Percentiles rank a stretch among this genome's conserved stretches.
These are phyloP conservation scores for Tetrao urogallus DNA, from an alignment of 2,113 vertebrate species.

Conservation along the genomic window DNA sequence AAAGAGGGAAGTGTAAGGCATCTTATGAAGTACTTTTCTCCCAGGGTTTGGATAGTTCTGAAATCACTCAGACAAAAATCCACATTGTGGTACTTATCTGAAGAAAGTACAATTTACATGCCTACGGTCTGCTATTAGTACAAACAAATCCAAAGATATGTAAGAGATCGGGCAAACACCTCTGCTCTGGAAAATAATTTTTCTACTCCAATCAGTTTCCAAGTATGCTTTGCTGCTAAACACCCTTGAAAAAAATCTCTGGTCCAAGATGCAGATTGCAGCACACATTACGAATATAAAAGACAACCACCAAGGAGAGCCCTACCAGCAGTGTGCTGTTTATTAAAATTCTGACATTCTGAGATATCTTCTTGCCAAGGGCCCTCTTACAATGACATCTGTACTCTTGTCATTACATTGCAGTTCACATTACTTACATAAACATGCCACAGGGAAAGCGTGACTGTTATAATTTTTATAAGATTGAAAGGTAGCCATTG, in stretches of 20 bases:
- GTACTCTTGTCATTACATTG: slow-evolving; percentile 82
- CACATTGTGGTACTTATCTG: neutral
- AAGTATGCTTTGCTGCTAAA: slow-evolving; percentile 43
- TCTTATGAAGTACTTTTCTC: neutral
- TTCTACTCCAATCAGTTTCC: neutral
- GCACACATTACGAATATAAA: slow-evolving; percentile 37
- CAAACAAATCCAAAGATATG: neutral
- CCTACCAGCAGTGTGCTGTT: slow-evolving; percentile 40
- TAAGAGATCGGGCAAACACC: neutral
- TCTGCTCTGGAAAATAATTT: neutral
- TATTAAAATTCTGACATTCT: slow-evolving; percentile 71
- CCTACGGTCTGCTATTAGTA: neutral
- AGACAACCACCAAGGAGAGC: slow-evolving; percentile 40
- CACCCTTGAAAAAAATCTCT: slow-evolving; percentile 6
- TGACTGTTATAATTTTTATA: slow-evolving; percentile 76
- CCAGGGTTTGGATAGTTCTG: neutral
- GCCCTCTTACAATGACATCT: slow-evolving; percentile 84
- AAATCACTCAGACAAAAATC: neutral
- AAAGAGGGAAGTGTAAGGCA: neutral
- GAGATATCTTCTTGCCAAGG: slow-evolving; percentile 79
- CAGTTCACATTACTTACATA: slow-evolving; percentile 77
- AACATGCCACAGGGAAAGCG: slow-evolving; percentile 73
- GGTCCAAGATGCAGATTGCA: slow-evolving; percentile 14
- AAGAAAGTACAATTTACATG: neutral
- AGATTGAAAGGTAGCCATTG: slow-evolving; percentile 79